These are phyloP conservation scores for Silurus aristotelis DNA, from an alignment of 2,797 vertebrate genomes.

Conservation along the genomic window DNA sequence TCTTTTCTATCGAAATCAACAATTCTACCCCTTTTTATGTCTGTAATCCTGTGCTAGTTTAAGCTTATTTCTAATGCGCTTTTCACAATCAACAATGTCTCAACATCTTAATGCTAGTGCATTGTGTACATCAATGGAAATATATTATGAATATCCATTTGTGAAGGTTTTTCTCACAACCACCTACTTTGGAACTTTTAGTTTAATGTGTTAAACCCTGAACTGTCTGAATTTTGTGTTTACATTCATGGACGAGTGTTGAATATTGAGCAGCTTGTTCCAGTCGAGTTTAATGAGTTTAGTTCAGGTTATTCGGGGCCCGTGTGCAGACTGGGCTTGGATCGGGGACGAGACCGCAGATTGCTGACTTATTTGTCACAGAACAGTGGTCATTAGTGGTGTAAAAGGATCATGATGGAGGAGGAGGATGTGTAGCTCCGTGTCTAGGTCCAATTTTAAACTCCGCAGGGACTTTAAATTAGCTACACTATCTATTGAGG, in stretches of 20 bases:
- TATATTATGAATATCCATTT: too few relatives aligned
- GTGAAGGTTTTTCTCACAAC: too few relatives aligned
- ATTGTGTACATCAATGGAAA: too few relatives aligned
- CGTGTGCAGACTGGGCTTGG: background rate
- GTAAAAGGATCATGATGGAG: slow-evolving; percentile 18
- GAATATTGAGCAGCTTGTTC: too few relatives aligned
- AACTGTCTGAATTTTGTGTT: background rate
- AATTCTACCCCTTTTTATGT: background rate
- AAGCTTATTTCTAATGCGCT: background rate
- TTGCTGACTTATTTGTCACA: background rate
- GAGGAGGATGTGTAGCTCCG: slow-evolving; percentile 8
- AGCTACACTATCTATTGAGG: background rate
- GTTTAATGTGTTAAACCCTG: background rate
- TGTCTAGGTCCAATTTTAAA: slow-evolving; percentile 14
- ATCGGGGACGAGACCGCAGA: background rate
- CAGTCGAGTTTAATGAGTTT: background rate
- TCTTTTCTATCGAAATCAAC: background rate
- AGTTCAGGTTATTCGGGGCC: background rate
- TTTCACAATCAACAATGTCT: too few relatives aligned
- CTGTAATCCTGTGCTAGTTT: background rate
- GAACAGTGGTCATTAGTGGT: background rate
- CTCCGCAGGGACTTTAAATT: background rate
- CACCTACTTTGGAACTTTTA: background rate
- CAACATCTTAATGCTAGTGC: too few relatives aligned
- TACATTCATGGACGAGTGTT: background rate